Evolutionary conservation across 1,140 invertebrate species (phyloP).

Genomic region (Ylistrum balloti): DNA sequence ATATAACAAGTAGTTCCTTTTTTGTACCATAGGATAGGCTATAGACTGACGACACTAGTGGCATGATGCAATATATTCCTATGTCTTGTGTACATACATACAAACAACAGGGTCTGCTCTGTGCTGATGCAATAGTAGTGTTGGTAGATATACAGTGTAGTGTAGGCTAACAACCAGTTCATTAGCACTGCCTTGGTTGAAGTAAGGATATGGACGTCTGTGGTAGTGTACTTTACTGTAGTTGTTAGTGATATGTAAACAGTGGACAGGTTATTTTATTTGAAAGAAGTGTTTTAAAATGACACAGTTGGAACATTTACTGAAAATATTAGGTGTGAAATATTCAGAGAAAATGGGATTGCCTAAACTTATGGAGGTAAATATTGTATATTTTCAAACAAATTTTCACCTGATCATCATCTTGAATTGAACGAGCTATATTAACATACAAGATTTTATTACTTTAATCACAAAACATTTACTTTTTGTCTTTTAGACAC

Average conservation of each 20-base stretch:
- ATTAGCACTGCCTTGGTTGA: not conserved
- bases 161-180: constrained; percentile 19
- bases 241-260: not conserved
- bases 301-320: constrained; percentile 16
- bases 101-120: not conserved
- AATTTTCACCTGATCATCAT: too few species aligned
- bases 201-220: not conserved
- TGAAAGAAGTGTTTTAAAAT: not conserved
- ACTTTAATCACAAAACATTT: not conserved
- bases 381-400: not conserved
- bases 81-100: not conserved
- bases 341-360: not conserved
- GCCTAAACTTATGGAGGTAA: not conserved
- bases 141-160: constrained; percentile 12
- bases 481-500: constrained; percentile 83
- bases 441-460: too few species aligned
- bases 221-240: not conserved
- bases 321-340: not conserved
- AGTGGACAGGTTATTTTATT: not conserved
- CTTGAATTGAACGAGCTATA: too few species aligned
- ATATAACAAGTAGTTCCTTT: not conserved
- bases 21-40: not conserved
- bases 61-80: not conserved
- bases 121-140: not conserved
- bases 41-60: not conserved